Conservation (phyloP, 2,888 invertebrate species). For the Caenorhabditis sp. region DNA sequence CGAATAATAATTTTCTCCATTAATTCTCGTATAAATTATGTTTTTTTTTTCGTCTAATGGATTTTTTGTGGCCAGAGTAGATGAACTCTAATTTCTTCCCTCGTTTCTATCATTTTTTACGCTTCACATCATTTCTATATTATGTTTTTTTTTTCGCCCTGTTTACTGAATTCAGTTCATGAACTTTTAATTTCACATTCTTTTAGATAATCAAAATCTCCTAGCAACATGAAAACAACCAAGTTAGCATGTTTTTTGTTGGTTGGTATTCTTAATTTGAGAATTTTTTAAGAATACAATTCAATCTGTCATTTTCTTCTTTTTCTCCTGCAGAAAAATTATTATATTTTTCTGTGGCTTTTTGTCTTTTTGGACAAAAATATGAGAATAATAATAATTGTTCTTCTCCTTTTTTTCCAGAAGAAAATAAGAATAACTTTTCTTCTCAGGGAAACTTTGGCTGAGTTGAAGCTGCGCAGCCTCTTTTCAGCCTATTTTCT, state of each 20-base stretch:
- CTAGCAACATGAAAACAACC: background rate
- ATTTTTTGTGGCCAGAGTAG: background rate
- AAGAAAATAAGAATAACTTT: background rate
- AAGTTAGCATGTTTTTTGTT: background rate
- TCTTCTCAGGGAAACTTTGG: too few species aligned
- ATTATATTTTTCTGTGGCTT: background rate
- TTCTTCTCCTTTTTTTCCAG: background rate
- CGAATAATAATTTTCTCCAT: background rate
- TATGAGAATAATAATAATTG: background rate
- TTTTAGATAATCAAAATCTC: background rate
- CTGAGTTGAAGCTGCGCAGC: too few species aligned
- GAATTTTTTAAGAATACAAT: background rate
- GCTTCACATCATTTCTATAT: background rate
- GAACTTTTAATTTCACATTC: background rate
- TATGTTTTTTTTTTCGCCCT: background rate
- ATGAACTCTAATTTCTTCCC: background rate
- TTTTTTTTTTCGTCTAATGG: slow-evolving; percentile 2
- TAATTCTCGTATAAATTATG: slow-evolving; percentile 1
- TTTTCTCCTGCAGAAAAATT: background rate
- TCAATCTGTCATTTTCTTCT: background rate
- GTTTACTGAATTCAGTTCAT: background rate
- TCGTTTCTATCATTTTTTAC: slow-evolving; percentile 2
- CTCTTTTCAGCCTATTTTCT: too few species aligned
- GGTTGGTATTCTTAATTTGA: background rate
- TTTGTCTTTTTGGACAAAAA: background rate